A percentile compares a stretch with the other conserved stretches of the same genome.
These are phyloP conservation scores for Cephus sareptanus DNA, from an alignment of 2,888 invertebrate species.

Conservation along the genomic window DNA sequence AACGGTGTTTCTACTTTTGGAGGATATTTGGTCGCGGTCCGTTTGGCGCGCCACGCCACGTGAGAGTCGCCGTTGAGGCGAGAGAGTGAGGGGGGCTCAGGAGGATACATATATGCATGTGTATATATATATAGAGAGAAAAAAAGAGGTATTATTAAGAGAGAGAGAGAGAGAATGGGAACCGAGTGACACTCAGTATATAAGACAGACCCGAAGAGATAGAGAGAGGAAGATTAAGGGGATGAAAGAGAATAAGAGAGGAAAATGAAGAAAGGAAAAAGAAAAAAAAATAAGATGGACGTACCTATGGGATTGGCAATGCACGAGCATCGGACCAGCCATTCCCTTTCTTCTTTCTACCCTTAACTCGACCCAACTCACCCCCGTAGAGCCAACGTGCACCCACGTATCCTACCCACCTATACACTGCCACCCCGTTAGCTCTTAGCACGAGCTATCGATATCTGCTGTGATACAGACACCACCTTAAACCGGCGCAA, in stretches of 20 bases:
- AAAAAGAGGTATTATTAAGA: slow-evolving; percentile 11
- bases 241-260: slow-evolving; percentile 9
- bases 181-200: background rate
- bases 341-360: background rate
- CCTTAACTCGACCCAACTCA: background rate
- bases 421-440: slow-evolving; percentile 43
- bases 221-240: slow-evolving; percentile 2
- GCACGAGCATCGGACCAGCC: background rate
- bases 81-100: background rate
- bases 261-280: slow-evolving; percentile 11
- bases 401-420: background rate
- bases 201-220: slow-evolving; percentile 5
- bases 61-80: slow-evolving; percentile 32
- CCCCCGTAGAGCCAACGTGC: background rate
- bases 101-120: slow-evolving; percentile 2
- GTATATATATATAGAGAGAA: slow-evolving; percentile 12
- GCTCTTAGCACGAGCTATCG: slow-evolving; percentile 46
- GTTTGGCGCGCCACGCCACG: slow-evolving; percentile 50
- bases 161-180: slow-evolving; percentile 6
- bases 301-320: slow-evolving; percentile 28
- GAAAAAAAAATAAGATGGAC: background rate
- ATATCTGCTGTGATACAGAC: slow-evolving; percentile 43
- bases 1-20: slow-evolving; percentile 54
- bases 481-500: slow-evolving; percentile 40
- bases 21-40: slow-evolving; percentile 56